Conservation (phyloP, 2,113 vertebrate genomes). For the Agapornis roseicollis region DNA sequence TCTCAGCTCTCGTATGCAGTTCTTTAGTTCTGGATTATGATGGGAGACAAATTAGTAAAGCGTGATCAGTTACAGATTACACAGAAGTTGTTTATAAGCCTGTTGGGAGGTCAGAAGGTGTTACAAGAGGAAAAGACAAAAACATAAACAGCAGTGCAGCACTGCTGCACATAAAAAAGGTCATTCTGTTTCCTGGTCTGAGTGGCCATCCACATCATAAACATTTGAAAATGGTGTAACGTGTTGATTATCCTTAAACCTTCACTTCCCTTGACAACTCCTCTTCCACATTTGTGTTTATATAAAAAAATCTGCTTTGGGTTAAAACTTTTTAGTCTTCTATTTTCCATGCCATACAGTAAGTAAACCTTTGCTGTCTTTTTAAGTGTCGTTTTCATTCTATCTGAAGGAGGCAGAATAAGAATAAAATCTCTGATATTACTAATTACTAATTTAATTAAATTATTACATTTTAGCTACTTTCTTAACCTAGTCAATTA, state of each 20-base stretch:
- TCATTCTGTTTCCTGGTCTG: constrained; percentile 61
- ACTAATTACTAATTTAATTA: not conserved
- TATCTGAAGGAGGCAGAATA: not conserved
- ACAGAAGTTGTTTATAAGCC: constrained; percentile 63
- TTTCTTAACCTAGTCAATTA: not conserved
- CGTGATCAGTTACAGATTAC: constrained; percentile 37
- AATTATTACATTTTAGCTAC: not conserved
- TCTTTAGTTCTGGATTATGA: not conserved
- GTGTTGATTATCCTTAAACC: constrained; percentile 16
- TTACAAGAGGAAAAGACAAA: constrained; percentile 65
- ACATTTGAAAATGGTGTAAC: constrained; percentile 25
- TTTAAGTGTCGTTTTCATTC: not conserved
- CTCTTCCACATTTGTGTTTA: not conserved
- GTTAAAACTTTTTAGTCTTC: not conserved
- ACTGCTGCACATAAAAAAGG: constrained; percentile 65
- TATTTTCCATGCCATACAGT: not conserved
- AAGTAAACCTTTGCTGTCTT: not conserved
- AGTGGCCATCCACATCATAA: constrained; percentile 26
- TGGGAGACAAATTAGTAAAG: constrained; percentile 21
- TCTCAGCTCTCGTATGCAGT: not conserved
- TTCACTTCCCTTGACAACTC: constrained; percentile 21
- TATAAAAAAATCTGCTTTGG: not conserved
- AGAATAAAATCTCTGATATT: not conserved
- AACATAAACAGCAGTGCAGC: constrained; percentile 56
- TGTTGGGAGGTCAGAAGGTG: constrained; percentile 55